phyloP scores from a whole-genome alignment of 1,140 invertebrate genomes.

The Drosophila truncata region DNA sequence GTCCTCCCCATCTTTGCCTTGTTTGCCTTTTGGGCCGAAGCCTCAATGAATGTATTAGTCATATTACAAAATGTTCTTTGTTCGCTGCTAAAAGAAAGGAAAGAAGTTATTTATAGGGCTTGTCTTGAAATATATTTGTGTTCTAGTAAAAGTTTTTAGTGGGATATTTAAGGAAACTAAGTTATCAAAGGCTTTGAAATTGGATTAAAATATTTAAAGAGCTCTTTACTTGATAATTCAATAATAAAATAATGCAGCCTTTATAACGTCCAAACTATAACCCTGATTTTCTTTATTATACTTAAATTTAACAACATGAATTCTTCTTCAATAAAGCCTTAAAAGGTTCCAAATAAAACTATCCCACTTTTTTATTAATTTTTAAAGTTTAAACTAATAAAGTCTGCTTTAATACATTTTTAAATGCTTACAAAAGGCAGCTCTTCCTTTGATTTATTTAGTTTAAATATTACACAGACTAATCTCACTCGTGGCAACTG shows the following conservation, averaged over 20 bases:
- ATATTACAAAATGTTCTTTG: slow-evolving; percentile 3
- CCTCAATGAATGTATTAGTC: slow-evolving; percentile 32
- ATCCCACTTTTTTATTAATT: too few relatives aligned
- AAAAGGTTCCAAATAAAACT: too few relatives aligned
- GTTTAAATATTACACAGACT: neutral
- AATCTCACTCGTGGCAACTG: slow-evolving; percentile 2
- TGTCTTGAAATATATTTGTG: neutral
- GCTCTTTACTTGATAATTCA: too few relatives aligned
- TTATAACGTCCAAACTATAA: neutral
- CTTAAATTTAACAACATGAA: too few relatives aligned
- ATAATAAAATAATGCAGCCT: too few relatives aligned
- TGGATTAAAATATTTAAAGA: neutral
- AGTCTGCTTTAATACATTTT: neutral
- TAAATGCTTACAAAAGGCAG: neutral
- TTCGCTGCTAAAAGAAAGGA: neutral
- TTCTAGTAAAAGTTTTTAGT: neutral
- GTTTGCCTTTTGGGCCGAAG: slow-evolving; percentile 20
- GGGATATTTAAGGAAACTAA: too few relatives aligned
- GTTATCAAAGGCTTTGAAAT: too few relatives aligned
- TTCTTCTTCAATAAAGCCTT: too few relatives aligned
- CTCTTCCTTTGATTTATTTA: neutral
- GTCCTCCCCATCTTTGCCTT: slow-evolving; percentile 9
- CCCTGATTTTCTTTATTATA: too few relatives aligned
- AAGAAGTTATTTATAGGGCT: neutral
- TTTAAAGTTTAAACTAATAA: too few relatives aligned